Evolutionary conservation across 2,888 invertebrate species (phyloP), one percentile per base, ranked within the genome.

Genomic region (Xanthia togata): DNA sequence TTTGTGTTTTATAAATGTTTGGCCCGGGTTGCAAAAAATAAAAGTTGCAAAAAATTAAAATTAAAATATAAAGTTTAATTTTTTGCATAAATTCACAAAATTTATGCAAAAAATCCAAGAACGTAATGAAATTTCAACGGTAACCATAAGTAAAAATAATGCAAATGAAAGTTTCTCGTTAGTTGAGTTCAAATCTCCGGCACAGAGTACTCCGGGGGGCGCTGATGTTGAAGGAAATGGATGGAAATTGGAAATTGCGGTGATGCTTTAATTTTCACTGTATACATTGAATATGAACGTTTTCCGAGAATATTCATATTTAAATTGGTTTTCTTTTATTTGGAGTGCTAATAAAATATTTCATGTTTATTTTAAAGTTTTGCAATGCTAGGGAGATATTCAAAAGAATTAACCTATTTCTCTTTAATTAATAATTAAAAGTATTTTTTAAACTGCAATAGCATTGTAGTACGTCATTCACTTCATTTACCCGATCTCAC

Each of bases 151-250:
- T 68, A 73, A 41, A 83, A 84, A 81, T 72, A 86, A 85, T 83
- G 79, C 70, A 88, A 87, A 86, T 84, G 67, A 83, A 82, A 80
- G 64, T 62, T 73, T 72, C 71, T 80, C 69, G 74, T 78, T 77
- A 86, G 72, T 69, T 60, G 50, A 76, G 70, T 77, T 82, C 64
- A 50, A 65, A 73, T 6, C 17, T 44, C 31, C 8, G 14, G 31
- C 59, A 47, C 59, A 47, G 63, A 38, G 38, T 38, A 38, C 23
- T 50, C 65, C 20, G 35, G 23, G 62, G 35, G 55, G 62, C 14
- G 75, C 74, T 26, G 62, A 23, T 79, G 79, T 84, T 84, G 78
- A 72, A 69, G 73, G 81, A 83, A 81, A 81, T 78, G 79, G 53
- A 59, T 70, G 78, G 68, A 87, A 88, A 88, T 78, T 81, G 80